Percentiles rank a stretch among this genome's conserved stretches.
These are phyloP conservation scores for Lepeophtheirus nordmannii DNA, from an alignment of 2,888 invertebrate genomes.

Conservation along the genomic window DNA sequence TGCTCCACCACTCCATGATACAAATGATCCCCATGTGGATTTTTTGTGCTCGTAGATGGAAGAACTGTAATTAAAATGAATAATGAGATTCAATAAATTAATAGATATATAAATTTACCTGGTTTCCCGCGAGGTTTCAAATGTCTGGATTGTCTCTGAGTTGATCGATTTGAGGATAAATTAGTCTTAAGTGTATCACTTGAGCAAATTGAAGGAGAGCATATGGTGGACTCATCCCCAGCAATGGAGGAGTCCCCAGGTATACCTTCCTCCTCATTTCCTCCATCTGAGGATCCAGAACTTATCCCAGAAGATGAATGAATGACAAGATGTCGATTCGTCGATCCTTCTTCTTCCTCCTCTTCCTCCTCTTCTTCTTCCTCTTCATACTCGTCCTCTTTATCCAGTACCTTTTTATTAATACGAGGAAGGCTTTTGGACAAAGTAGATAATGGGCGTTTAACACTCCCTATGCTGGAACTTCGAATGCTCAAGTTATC, in stretches of 20 bases:
- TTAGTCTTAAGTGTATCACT: slow-evolving; percentile 16
- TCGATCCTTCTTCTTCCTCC: not conserved
- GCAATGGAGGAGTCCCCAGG: slow-evolving; percentile 4
- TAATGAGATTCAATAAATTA: not conserved
- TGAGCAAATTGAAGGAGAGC: slow-evolving; percentile 27
- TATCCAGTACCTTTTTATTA: not conserved
- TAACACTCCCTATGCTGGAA: slow-evolving; percentile 1
- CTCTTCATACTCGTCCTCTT: not conserved
- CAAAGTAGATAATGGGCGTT: not conserved
- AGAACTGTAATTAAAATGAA: not conserved
- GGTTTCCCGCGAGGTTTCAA: slow-evolving; percentile 29
- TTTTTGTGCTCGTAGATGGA: not conserved
- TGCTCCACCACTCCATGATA: slow-evolving; percentile 22
- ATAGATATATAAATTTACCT: not conserved
- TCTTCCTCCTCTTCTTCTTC: not conserved
- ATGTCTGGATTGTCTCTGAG: slow-evolving; percentile 29
- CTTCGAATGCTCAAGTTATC: slow-evolving; percentile 20
- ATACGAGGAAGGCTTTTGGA: not conserved
- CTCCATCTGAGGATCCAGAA: slow-evolving; percentile 19
- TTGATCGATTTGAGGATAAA: not conserved
- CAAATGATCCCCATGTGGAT: slow-evolving; percentile 5
- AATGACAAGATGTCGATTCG: slow-evolving; percentile 7
- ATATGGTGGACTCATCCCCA: slow-evolving; percentile 11
- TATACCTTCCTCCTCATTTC: not conserved
- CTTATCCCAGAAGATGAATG: slow-evolving; percentile 25